Evolutionary conservation across 1,140 invertebrate species (phyloP).

Genomic region (Carcinoscorpius rotundicauda): DNA sequence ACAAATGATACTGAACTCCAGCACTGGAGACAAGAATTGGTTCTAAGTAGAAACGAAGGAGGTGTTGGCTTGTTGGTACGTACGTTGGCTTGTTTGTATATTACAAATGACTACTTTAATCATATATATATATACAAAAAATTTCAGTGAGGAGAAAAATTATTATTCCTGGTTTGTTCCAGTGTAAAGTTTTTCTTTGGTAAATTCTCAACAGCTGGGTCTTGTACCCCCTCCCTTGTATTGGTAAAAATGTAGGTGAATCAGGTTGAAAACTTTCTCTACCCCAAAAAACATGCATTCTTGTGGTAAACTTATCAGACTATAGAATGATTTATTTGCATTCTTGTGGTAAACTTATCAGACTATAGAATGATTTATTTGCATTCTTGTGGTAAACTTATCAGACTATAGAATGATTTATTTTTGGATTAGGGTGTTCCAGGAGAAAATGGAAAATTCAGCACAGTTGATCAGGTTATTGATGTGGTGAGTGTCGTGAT

Average conservation of each 20-base stretch:
- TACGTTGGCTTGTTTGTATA: background rate
- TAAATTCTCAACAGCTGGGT: no score
- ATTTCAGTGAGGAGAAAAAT: no score
- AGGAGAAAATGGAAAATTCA: conserved; percentile 30
- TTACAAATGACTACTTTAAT: no score
- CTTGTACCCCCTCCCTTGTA: no score
- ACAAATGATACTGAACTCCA: conserved; percentile 34
- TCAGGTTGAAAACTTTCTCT: no score
- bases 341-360: background rate
- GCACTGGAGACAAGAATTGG: conserved; percentile 34
- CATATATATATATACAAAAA: no score
- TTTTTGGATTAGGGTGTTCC: conserved; percentile 25
- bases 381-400: background rate
- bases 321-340: background rate
- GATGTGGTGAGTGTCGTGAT: conserved; percentile 34
- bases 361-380: background rate
- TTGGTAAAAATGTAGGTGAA: no score
- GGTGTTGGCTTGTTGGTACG: conserved; percentile 28
- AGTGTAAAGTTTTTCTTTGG: no score
- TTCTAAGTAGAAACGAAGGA: conserved; percentile 26
- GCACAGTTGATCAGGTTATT: conserved; percentile 30
- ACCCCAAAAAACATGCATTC: no score
- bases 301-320: background rate
- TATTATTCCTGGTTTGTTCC: no score
- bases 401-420: background rate